Conservation (phyloP, 2,797 vertebrate genomes). For the Buceros bicornis region DNA sequence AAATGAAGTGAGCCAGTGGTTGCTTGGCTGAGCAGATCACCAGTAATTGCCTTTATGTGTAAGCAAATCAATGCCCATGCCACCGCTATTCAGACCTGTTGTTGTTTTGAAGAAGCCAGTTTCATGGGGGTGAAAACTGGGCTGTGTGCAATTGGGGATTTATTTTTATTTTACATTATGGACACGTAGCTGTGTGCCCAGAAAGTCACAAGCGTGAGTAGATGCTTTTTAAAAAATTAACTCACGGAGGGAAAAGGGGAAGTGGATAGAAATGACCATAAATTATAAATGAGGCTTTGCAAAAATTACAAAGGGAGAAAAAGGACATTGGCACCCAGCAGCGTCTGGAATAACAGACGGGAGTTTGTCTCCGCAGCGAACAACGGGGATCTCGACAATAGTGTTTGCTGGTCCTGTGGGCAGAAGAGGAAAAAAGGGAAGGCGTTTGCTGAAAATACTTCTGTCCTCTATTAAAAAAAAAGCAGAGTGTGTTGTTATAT, state of each 20-base stretch:
- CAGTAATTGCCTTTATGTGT: not conserved
- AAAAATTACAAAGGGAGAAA: conserved; percentile 48
- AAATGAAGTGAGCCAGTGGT: not conserved
- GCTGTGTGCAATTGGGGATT: not conserved
- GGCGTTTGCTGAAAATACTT: conserved; percentile 58
- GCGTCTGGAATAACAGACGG: conserved; percentile 61
- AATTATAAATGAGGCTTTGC: conserved; percentile 67
- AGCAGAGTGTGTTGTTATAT: conserved; percentile 57
- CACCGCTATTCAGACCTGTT: not conserved
- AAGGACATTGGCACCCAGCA: conserved; percentile 62
- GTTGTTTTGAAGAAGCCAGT: not conserved
- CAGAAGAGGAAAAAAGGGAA: conserved; percentile 48
- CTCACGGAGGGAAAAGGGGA: not conserved
- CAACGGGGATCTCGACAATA: conserved; percentile 24
- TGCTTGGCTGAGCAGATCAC: not conserved
- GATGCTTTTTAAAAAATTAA: conserved; percentile 31
- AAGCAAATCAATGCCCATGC: not conserved
- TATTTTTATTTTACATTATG: not conserved
- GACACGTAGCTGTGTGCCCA: not conserved
- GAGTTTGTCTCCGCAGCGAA: conserved; percentile 11
- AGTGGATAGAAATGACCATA: conserved; percentile 41
- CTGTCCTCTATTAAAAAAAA: conserved; percentile 34
- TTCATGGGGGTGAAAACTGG: not conserved
- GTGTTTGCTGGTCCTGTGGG: conserved; percentile 24
- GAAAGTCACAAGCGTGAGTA: not conserved